Evolutionary conservation across 2,888 invertebrate genomes (phyloP).

Genomic region (Danaus chrysippus): DNA sequence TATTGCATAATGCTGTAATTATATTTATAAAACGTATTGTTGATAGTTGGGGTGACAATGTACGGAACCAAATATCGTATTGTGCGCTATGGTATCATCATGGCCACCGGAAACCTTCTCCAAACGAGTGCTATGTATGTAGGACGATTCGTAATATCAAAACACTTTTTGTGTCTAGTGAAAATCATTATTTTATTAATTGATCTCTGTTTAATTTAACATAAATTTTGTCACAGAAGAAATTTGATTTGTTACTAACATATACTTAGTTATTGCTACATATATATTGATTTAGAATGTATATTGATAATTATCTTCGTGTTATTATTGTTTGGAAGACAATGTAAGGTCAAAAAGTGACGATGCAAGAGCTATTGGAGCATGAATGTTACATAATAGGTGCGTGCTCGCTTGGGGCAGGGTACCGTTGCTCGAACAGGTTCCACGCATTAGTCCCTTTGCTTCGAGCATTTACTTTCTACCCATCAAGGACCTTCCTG

Average conservation of each 20-base stretch:
- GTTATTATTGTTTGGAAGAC: conserved; percentile 4
- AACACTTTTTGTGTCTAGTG: conserved; percentile 27
- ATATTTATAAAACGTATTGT: conserved; percentile 27
- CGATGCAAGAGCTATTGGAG: conserved; percentile 38
- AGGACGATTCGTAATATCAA: conserved; percentile 41
- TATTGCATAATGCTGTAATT: conserved; percentile 34
- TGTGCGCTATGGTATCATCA: conserved; percentile 30
- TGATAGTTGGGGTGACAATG: conserved; percentile 24
- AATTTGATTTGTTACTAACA: too few species aligned
- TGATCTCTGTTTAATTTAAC: too few species aligned
- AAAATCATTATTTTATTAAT: background rate
- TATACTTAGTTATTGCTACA: too few species aligned
- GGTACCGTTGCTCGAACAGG: conserved; percentile 75
- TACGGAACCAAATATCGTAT: conserved; percentile 38
- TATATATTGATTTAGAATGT: too few species aligned
- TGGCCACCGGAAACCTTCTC: conserved; percentile 59
- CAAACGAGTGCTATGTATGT: conserved; percentile 54
- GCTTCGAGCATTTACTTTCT: conserved; percentile 73
- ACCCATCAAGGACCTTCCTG: conserved; percentile 71
- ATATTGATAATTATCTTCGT: too few species aligned
- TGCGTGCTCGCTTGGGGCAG: conserved; percentile 61
- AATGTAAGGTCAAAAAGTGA: conserved; percentile 27
- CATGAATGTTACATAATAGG: conserved; percentile 75
- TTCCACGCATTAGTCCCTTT: conserved; percentile 48
- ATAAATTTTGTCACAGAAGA: too few species aligned